Evolutionary conservation across 2,888 invertebrate species (phyloP), one percentile per base, ranked within the genome.

Genomic region (Clanis bilineata): DNA sequence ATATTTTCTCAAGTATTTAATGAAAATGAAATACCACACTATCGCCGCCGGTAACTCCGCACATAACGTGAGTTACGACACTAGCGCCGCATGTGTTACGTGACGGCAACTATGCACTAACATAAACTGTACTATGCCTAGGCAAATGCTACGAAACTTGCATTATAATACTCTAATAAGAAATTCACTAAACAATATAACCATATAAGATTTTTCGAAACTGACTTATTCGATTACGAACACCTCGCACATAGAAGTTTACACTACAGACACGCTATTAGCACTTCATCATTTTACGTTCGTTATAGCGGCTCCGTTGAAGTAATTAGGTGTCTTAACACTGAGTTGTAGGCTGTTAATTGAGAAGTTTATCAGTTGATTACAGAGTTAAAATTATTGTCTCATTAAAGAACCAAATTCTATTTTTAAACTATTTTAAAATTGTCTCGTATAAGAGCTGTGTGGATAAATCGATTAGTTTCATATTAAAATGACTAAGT

Each of bases 91-190:
- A 28, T 32, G 51, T 32, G 32, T 28, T 18, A 51, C 51, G 51
- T 51, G 51, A 51, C 18, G 51, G 28, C 10, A 51, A 51, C 28
- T 51, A 51, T 51, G 51, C 51, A 51, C 51, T 51, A 28, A 32
- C 32, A 51, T 51, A 51, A 51, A 51, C 51, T 51, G 9, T 32
- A 18, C n/a, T 9, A 18, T 32, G 10, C 51, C 23, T 12, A 15
- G 18, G 28, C 6, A 18, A 28, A 32, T 12, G 32, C 32, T 51
- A 28, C 28, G 9, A 12, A 32, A 51, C 28, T 51, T 51, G 18
- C 32, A 18, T 28, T 18, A 51, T 9, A 32, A 51, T 25, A 9
- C 10, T 51, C 12, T 6, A 21, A 12, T 22, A 25, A 45, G 4
- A 23, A 25, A 25, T 12, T 25, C 23, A 45, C 23, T 6, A 45